Percentiles rank a stretch among this genome's conserved stretches.
phyloP scores from a whole-genome alignment of 2,113 vertebrate genomes.

The Jacana jacana region DNA sequence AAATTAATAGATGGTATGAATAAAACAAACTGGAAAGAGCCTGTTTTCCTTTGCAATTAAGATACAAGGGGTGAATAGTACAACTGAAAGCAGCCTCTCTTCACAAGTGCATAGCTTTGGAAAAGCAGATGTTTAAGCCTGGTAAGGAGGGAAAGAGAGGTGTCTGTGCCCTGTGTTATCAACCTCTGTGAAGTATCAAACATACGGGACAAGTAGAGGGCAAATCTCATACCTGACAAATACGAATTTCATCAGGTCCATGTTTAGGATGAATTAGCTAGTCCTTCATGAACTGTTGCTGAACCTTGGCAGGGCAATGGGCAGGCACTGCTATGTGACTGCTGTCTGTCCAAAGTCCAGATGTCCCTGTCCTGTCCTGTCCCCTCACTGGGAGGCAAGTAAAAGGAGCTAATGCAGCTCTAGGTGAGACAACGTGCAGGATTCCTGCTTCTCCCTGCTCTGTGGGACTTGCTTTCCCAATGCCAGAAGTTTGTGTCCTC shows the following conservation, averaged over 20 bases:
- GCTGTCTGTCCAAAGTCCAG: accelerated
- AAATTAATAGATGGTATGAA: not conserved
- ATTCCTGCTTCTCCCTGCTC: not conserved
- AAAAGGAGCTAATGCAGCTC: not conserved
- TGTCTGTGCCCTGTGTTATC: not conserved
- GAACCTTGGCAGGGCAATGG: no score
- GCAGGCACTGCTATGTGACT: accelerated
- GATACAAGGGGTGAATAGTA: not conserved
- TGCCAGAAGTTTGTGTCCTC: not conserved
- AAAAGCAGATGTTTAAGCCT: not conserved
- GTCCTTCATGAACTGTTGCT: not conserved
- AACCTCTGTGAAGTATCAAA: not conserved
- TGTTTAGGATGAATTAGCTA: not conserved
- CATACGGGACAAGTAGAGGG: accelerated
- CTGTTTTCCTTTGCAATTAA: not conserved
- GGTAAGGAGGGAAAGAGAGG: not conserved
- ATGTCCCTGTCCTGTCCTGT: not conserved
- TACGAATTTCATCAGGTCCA: accelerated
- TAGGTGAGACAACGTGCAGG: not conserved
- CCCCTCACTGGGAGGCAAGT: not conserved
- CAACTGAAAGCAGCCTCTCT: not conserved
- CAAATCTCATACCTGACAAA: accelerated
- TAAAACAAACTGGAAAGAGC: not conserved
- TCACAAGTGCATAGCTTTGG: not conserved
- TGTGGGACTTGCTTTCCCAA: not conserved